These are phyloP conservation scores for Aromia moschata DNA, from an alignment of 2,888 invertebrate genomes.

Conservation along the genomic window DNA sequence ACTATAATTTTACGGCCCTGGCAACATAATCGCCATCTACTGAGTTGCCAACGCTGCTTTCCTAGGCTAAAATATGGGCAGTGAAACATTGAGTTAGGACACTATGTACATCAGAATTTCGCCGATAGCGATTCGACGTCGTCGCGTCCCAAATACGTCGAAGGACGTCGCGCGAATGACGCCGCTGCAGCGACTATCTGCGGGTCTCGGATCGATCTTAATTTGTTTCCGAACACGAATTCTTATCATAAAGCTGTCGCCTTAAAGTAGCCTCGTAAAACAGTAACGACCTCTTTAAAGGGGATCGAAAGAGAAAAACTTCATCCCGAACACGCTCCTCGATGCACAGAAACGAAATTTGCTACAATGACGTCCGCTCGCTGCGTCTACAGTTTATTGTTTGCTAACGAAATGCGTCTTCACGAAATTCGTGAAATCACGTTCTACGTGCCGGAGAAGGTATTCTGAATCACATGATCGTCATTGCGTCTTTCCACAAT, in stretches of 20 bases:
- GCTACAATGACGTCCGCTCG: neutral
- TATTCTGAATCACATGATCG: too few relatives aligned
- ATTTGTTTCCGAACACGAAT: neutral
- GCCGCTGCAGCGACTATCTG: neutral
- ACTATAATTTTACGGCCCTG: too few relatives aligned
- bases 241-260: slow-evolving; percentile 5
- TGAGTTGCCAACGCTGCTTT: too few relatives aligned
- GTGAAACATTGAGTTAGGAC: too few relatives aligned
- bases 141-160: neutral
- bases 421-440: too few relatives aligned
- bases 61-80: too few relatives aligned
- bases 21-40: too few relatives aligned
- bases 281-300: slow-evolving; percentile 3
- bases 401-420: too few relatives aligned
- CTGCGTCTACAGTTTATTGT: too few relatives aligned
- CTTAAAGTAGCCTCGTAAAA: slow-evolving; percentile 2
- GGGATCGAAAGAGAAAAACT: neutral
- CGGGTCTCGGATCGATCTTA: neutral
- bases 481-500: too few relatives aligned
- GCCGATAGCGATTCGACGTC: neutral
- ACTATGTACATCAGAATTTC: neutral
- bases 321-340: neutral
- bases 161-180: neutral
- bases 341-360: neutral
- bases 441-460: too few relatives aligned